Base-by-base conservation (phyloP, 2,797 vertebrate genomes). In the Sphenopsis melanotis region DNA sequence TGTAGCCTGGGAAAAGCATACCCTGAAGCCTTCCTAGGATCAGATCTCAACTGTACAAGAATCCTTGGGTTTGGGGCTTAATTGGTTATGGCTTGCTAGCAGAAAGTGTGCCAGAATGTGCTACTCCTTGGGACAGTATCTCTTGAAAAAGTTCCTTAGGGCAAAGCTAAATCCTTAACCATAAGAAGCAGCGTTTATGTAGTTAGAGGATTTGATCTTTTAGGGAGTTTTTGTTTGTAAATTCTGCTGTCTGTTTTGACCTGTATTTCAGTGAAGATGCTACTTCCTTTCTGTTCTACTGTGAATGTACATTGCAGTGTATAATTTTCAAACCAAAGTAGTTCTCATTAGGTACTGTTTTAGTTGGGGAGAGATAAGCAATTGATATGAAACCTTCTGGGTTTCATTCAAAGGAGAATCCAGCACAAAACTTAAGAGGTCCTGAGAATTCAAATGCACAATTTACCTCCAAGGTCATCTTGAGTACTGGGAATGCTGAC, bases 361-460 rank as follows among this genome's bases (percentile, higher is more conserved):
- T 34, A 59, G 10, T 1, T 63, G 29, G 36, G 11, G 10, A 72
- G 14, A 39, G 27, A 24, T 39, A 17, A 72, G 52, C 59, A 56
- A 34, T 9, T 0, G 0, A 4, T 71, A 29, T 26, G 12, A 75
- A 75, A 49, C 11, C 1, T 23, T 15, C 16, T 71, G 27, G 3
- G 42, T 83, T 93, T 69, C 46, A 81, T 88, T 86, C 61, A 78
- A 39, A 65, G 30, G 22, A 75, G 2, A 64, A 22, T 64, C 22
- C 27, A 75, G 46, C 22, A 11, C 14, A 59, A 92, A 61, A 53
- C 30, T 49, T 90, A 36, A 41, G 66, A 66, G 37, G 47, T 32
- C 23, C n/a, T 53, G 55, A 79, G 34, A 57, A 72, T 47, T 69
- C 68, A 84, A 80, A 81, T n/a, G 17, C 20, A 21, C 50, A 50